A percentile compares a stretch with the other conserved stretches of the same genome.
These are phyloP conservation scores for Leptarthrus brevirostris DNA, from an alignment of 2,888 invertebrate species.

Conservation along the genomic window DNA sequence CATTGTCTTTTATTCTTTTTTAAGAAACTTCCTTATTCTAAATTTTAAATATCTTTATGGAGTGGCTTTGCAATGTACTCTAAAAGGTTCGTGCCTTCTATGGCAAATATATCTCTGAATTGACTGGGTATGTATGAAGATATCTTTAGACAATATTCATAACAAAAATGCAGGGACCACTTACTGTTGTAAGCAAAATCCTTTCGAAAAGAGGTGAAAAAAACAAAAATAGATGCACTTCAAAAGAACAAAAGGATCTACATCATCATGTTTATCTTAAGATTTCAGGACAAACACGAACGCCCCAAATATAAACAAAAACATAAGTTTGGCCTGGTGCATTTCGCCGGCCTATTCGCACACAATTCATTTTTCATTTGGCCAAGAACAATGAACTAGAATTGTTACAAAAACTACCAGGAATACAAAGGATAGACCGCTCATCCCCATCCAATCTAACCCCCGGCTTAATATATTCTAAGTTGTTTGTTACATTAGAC, in stretches of 20 bases:
- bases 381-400: not conserved
- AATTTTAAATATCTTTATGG: too few species aligned
- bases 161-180: too few species aligned
- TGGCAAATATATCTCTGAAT: too few species aligned
- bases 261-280: not conserved
- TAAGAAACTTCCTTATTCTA: too few species aligned
- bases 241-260: not conserved
- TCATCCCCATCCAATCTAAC: not conserved
- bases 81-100: too few species aligned
- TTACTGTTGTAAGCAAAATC: too few species aligned
- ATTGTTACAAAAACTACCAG: not conserved
- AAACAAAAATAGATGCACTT: too few species aligned
- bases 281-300: conserved; percentile 40
- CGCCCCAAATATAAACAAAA: conserved; percentile 49
- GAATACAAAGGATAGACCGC: not conserved
- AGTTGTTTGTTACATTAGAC: not conserved
- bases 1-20: too few species aligned
- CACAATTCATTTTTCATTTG: conserved; percentile 16
- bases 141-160: too few species aligned
- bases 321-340: conserved; percentile 50
- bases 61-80: too few species aligned
- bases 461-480: conserved; percentile 1
- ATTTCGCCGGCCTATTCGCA: conserved; percentile 44
- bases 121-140: too few species aligned
- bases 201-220: too few species aligned